A percentile compares a stretch with the other conserved stretches of the same genome.
Evolutionary conservation across 2,888 invertebrate species (phyloP).

Genomic region (Pristionchus maxplancki): DNA sequence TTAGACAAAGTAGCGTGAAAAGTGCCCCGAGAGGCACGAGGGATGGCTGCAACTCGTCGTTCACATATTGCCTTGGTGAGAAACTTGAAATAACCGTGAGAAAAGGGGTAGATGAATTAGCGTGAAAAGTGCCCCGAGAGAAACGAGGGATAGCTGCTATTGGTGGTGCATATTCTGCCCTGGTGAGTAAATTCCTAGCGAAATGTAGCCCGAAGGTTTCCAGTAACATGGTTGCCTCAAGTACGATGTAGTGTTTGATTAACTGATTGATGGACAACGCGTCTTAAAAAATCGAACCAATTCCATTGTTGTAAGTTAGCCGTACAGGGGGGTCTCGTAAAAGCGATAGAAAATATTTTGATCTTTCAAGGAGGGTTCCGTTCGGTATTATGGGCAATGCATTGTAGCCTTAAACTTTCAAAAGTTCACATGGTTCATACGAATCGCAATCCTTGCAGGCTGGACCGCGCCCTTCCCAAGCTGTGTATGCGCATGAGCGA

Average conservation of each 20-base stretch:
- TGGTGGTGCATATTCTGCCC: constrained; percentile 88
- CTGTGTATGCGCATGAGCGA: constrained; percentile 87
- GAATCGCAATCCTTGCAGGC: not conserved
- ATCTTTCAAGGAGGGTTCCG: too few species aligned
- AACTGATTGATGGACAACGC: too few species aligned
- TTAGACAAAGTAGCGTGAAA: constrained; percentile 76
- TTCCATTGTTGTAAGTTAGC: too few species aligned
- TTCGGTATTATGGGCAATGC: too few species aligned
- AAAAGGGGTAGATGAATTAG: not conserved
- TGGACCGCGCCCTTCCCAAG: constrained; percentile 83
- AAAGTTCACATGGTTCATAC: too few species aligned
- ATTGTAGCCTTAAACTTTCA: too few species aligned
- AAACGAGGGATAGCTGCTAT: constrained; percentile 89
- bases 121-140: constrained; percentile 78
- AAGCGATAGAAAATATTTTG: too few species aligned
- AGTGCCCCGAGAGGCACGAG: constrained; percentile 81
- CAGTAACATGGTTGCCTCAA: too few species aligned
- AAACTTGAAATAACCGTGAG: constrained; percentile 64
- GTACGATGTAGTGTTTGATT: too few species aligned
- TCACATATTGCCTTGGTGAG: constrained; percentile 87
- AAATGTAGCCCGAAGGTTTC: too few species aligned
- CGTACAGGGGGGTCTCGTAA: too few species aligned
- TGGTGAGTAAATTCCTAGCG: constrained; percentile 79
- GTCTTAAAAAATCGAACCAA: too few species aligned
- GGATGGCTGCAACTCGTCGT: constrained; percentile 90